Percentiles rank a stretch among this genome's conserved stretches.
Conservation (phyloP, 2,888 invertebrate genomes). For the Deilephila porcellus region DNA sequence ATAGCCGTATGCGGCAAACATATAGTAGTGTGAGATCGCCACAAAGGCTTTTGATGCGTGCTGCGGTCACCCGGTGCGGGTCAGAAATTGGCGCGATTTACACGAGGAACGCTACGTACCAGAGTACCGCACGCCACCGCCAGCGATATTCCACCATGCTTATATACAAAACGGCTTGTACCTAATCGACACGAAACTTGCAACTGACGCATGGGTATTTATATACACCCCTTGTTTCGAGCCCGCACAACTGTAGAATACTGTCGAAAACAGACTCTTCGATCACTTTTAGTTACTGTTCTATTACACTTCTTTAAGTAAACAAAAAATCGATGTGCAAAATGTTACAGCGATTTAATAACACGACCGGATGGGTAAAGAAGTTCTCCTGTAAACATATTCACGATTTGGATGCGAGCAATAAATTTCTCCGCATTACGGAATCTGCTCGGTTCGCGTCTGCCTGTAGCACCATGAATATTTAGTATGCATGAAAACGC, state of each 20-base stretch:
- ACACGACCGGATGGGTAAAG: constrained; percentile 37
- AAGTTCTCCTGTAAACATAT: constrained; percentile 51
- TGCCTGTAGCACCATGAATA: constrained; percentile 21
- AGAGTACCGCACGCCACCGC: constrained; percentile 50
- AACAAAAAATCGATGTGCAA: neutral
- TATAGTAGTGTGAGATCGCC: constrained; percentile 60
- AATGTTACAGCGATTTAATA: constrained; percentile 8
- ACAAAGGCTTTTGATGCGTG: constrained; percentile 80
- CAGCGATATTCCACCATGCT: constrained; percentile 34
- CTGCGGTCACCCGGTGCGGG: constrained; percentile 76
- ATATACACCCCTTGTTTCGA: neutral
- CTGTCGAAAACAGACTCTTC: neutral
- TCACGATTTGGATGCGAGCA: constrained; percentile 55
- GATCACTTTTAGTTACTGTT: neutral
- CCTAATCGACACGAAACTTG: constrained; percentile 24
- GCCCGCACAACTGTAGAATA: neutral
- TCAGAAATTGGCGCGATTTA: constrained; percentile 78
- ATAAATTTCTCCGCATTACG: constrained; percentile 50
- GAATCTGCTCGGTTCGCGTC: constrained; percentile 19
- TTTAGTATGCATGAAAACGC: constrained; percentile 25
- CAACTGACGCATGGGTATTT: neutral
- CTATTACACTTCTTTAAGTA: neutral
- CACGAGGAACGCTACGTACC: constrained; percentile 58
- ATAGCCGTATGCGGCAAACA: constrained; percentile 59
- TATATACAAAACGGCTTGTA: constrained; percentile 36